These are phyloP conservation scores for Torymus aiolomorphi DNA, from an alignment of 2,888 invertebrate genomes.

Conservation along the genomic window DNA sequence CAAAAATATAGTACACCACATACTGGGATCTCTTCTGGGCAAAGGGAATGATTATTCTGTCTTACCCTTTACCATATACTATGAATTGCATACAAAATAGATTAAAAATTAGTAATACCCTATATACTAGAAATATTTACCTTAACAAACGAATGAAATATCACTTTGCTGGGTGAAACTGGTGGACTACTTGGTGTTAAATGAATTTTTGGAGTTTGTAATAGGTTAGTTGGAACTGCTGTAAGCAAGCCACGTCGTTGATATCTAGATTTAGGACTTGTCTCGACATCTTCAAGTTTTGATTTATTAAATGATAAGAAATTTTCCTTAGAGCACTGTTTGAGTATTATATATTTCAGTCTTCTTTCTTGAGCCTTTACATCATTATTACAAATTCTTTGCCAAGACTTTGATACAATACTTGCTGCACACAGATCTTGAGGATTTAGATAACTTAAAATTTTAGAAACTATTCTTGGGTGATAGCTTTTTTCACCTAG, in stretches of 20 bases:
- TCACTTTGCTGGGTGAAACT: slow-evolving; percentile 74
- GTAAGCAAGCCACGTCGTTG: slow-evolving; percentile 68
- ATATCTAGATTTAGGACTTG: slow-evolving; percentile 67
- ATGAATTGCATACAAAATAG: too few species aligned
- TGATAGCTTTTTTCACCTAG: slow-evolving; percentile 73
- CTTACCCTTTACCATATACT: too few species aligned
- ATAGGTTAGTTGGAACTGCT: slow-evolving; percentile 71
- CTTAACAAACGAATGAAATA: slow-evolving; percentile 75
- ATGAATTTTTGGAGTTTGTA: slow-evolving; percentile 62
- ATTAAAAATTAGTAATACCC: too few species aligned
- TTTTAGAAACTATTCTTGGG: slow-evolving; percentile 70
- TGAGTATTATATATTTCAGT: slow-evolving; percentile 66
- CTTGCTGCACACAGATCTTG: slow-evolving; percentile 72
- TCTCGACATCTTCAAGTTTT: slow-evolving; percentile 62
- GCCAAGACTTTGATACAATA: slow-evolving; percentile 74
- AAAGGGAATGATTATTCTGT: too few species aligned
- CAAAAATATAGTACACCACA: too few species aligned
- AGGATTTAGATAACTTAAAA: slow-evolving; percentile 69
- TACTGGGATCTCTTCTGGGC: too few species aligned
- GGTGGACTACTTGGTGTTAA: slow-evolving; percentile 72
- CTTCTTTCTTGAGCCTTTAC: slow-evolving; percentile 68
- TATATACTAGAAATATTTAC: slow-evolving; percentile 62
- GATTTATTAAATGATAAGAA: slow-evolving; percentile 65
- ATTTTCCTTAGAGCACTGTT: slow-evolving; percentile 72
- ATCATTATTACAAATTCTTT: slow-evolving; percentile 69